A percentile compares a stretch with the other conserved stretches of the same genome.
These are phyloP conservation scores for Lithosia quadra DNA, from an alignment of 2,888 invertebrate genomes.

Conservation along the genomic window DNA sequence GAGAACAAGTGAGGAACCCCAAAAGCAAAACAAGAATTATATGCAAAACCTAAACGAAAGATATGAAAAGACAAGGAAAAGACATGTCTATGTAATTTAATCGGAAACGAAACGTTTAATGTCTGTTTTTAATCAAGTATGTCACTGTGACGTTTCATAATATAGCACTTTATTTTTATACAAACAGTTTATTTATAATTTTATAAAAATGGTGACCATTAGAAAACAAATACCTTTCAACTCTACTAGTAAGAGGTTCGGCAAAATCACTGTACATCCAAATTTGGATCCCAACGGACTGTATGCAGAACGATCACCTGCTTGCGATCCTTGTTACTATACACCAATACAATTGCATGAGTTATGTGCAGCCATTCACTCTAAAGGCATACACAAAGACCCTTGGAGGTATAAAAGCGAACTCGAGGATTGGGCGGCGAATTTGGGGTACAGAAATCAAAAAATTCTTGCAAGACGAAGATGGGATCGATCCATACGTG, in stretches of 20 bases:
- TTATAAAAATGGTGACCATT: slow-evolving; percentile 37
- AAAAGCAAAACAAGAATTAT: too few relatives aligned
- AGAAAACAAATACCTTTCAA: slow-evolving; percentile 57
- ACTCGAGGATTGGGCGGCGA: slow-evolving; percentile 76
- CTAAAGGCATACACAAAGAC: slow-evolving; percentile 60
- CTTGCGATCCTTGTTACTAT: slow-evolving; percentile 74
- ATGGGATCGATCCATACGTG: slow-evolving; percentile 67
- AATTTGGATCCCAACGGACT: slow-evolving; percentile 70
- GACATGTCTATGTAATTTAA: background rate
- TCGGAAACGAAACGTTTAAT: background rate
- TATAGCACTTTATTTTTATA: background rate
- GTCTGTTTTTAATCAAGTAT: background rate
- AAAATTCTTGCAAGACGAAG: slow-evolving; percentile 61
- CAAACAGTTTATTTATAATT: background rate
- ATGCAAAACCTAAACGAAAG: too few relatives aligned
- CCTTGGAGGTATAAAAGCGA: slow-evolving; percentile 77
- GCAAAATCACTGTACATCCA: slow-evolving; percentile 69
- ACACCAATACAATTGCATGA: slow-evolving; percentile 60
- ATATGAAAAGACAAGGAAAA: too few relatives aligned
- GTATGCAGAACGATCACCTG: slow-evolving; percentile 56
- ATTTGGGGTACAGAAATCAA: slow-evolving; percentile 79
- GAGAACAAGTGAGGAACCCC: too few relatives aligned
- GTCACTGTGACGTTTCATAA: slow-evolving; percentile 7
- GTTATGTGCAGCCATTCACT: slow-evolving; percentile 63
- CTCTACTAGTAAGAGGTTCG: slow-evolving; percentile 63